Evolutionary conservation across 2,797 vertebrate genomes (phyloP).

Genomic region (Tokudaia muenninki): DNA sequence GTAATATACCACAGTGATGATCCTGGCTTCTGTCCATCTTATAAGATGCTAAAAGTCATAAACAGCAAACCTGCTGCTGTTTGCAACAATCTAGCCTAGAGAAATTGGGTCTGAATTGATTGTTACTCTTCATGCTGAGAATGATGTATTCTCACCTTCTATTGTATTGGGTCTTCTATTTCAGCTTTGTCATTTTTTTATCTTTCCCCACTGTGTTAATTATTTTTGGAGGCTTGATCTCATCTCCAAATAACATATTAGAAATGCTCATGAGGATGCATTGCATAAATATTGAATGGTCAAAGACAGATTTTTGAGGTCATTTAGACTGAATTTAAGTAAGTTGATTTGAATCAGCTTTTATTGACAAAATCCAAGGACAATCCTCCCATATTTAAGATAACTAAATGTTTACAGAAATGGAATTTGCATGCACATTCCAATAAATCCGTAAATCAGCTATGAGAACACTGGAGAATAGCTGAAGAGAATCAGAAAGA

Average conservation of each 20-base stretch:
- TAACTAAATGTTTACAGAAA: constrained; percentile 78
- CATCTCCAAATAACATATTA: constrained; percentile 79
- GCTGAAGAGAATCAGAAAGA: constrained; percentile 49
- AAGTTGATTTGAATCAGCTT: constrained; percentile 83
- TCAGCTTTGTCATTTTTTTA: constrained; percentile 74
- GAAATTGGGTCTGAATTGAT: constrained; percentile 74
- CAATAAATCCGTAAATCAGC: constrained; percentile 65
- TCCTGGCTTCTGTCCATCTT: constrained; percentile 78
- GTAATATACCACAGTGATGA: constrained; percentile 78
- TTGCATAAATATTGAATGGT: constrained; percentile 72
- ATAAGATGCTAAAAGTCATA: constrained; percentile 76
- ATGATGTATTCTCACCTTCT: constrained; percentile 73
- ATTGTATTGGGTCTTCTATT: constrained; percentile 75
- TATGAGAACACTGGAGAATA: constrained; percentile 63
- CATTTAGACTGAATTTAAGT: constrained; percentile 81
- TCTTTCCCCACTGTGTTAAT: constrained; percentile 76
- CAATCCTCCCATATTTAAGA: constrained; percentile 83
- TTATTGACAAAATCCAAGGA: constrained; percentile 82
- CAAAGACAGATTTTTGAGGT: constrained; percentile 78
- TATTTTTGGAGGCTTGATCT: constrained; percentile 79
- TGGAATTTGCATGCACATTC: constrained; percentile 68
- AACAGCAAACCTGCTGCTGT: constrained; percentile 48
- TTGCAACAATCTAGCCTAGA: constrained; percentile 42
- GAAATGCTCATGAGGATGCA: constrained; percentile 77
- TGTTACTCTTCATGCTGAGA: constrained; percentile 78